These are phyloP conservation scores for Caenorhabditis briggsae DNA, from an alignment of 1,140 invertebrate genomes.

Conservation along the genomic window DNA sequence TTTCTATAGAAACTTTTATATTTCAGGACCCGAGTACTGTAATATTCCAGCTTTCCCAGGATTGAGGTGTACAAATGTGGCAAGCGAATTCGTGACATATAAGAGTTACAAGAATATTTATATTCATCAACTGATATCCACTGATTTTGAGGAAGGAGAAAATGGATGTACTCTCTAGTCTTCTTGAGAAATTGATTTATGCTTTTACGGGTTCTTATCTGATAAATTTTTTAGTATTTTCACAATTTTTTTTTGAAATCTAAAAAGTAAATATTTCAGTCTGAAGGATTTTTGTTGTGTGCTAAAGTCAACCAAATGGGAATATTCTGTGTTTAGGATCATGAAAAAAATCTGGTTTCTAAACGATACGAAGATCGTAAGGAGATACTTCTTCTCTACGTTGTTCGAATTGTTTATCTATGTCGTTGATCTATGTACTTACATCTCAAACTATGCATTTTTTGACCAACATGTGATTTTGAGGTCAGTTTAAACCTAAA, in stretches of 20 bases:
- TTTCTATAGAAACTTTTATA: not conserved
- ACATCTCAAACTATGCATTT: not conserved
- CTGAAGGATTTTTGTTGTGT: too few relatives aligned
- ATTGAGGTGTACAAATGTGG: conserved; percentile 57
- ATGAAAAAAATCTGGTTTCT: not conserved
- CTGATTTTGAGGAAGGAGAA: conserved; percentile 50
- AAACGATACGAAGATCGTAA: not conserved
- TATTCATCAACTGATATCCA: conserved; percentile 50
- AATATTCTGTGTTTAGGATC: too few relatives aligned
- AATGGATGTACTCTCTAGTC: conserved; percentile 58
- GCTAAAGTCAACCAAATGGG: too few relatives aligned
- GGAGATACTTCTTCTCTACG: too few relatives aligned
- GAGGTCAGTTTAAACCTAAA: not conserved
- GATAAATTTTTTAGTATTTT: not conserved
- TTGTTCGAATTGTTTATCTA: too few relatives aligned
- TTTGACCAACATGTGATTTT: conserved; percentile 1
- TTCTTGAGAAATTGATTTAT: not conserved
- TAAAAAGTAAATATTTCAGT: not conserved
- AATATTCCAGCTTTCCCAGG: conserved; percentile 57
- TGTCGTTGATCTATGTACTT: not conserved
- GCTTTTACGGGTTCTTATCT: not conserved
- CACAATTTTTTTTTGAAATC: not conserved
- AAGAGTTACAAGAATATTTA: conserved; percentile 46
- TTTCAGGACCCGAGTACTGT: conserved; percentile 57
- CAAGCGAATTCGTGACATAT: conserved; percentile 44